Base-by-base conservation (phyloP, 1,140 invertebrate genomes). In the Andrena cerasifolii region DNA sequence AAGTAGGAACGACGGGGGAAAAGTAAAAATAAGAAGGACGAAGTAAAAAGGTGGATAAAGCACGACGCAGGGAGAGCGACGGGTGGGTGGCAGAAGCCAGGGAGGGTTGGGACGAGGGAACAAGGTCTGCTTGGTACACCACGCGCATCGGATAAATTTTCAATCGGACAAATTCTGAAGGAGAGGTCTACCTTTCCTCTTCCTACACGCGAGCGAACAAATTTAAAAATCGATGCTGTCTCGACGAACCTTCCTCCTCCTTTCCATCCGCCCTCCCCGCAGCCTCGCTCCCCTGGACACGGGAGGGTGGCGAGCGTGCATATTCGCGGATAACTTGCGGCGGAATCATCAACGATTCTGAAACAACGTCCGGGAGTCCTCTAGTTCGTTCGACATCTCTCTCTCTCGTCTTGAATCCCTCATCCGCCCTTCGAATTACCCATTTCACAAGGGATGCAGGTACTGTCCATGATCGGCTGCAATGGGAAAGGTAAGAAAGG, bases 141-240 rank as follows among this genome's bases (percentile, higher is more conserved):
- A 79, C 63, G 78, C 80, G 79, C 86, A 89, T 89, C 82, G 86
- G 88, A 89, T 90, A 90, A 88, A 90, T 90, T 90, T 90, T 90
- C 89, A 90, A 90, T 90, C 86, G 89, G 81, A 87, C 79, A 90
- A 90, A 90, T 90, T 90, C 88, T 87, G 85, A 90, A 90, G 86
- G 84, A 81, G 81, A 63, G 61, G 51, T 28, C 68, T 31, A 6
- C 61, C 47, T 31, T 40, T 40, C 43, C 59, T 47, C 31, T n/a
- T 36, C 26, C 56, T 24, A 65, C 70, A 66, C 47, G 45, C 66
- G 28, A 72, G 53, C 65, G 82, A 89, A 85, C 80, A 89, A 90
- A 80, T 86, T 89, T 88, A 88, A 89, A 90, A 89, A 89, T 89
- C 88, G 89, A 90, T 90, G 87, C 78, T 82, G 84, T 84, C 76